Base-by-base conservation (phyloP, 92 coral and sea anemone genomes). In the Meandrina meandrites region DNA sequence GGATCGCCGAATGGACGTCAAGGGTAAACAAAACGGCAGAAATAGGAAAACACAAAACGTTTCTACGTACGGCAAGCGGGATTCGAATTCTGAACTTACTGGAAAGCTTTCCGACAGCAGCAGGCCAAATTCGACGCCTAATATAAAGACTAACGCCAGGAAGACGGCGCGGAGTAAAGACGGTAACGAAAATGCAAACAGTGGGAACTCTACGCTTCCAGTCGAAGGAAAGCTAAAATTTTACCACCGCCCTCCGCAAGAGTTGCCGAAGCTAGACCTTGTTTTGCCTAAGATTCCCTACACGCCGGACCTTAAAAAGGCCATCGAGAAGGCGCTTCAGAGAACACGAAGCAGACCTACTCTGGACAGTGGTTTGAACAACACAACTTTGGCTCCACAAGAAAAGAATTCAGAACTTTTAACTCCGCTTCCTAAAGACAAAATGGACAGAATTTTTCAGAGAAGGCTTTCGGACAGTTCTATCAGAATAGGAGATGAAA, bases 271-370 rank as follows among this genome's bases (percentile, higher is more conserved):
- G 68, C 88, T 81, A 5, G 92, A 87, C 78, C 84, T 93, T 12
- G 96, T 93, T 19, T 80, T 95, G 72, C 98, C 98, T 15, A 93
- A 93, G 83, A 93, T 95, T 24, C 84, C 90, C 3, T 95, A 95
- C 86, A 91, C 91, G 17, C 88, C 98, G 0, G 94, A 89, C 40
- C 85, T 95, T n/a, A 95, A 87, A 82, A 93, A 86, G 84, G 93
- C 90, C 22, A 89, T 95, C 47, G 96, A 95, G 80, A 91, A 91
- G 58, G 96, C 93, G 8, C 89, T 95, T 30, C 91, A 90, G 35
- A 88, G 95, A 40, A 35, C 89, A 75, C 69, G 82, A 8, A 30
- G 77, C n/a, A 75, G 28, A 45, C 72, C 78, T 10, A 45, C 34
- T 19, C 1, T 62, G 36, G 71, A 75, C 5, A 71, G 10, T 73